Evolutionary conservation across 1,140 invertebrate genomes (phyloP), one percentile per base, ranked within the genome.

Genomic region (Euschistus heros): DNA sequence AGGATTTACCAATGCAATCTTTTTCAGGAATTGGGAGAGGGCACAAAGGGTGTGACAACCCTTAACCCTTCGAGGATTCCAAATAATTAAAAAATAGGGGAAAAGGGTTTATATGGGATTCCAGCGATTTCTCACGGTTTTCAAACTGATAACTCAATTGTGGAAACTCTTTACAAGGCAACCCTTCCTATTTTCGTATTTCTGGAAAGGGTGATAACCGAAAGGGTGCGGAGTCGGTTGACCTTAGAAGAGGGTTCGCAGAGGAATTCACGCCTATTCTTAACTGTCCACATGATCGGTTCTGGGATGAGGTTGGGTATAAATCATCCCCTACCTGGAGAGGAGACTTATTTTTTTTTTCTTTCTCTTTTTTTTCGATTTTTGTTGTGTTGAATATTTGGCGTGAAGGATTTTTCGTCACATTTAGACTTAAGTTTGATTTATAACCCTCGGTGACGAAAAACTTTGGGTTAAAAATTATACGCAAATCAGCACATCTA

Each of bases 61-160:
- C 47, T 22, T 50, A 50, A 20, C 47, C 22, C 47, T 20, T 10
- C 5, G 47, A 50, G 22, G 22, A 50, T 50, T 22, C 47, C 6
- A 50, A 50, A 50, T 50, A 50, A 50, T 50, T 50, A 50, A 20
- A 50, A 50, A 50, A 50, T 20, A 50, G 47, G 22, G 47, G 47
- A 50, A 50, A 22, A 50, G 47, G 47, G 22, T 18, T 22, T 18
- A 50, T 50, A 22, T 20, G 22, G 47, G 47, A 50, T 50, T 50
- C 47, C n/a, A 18, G 4, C 47, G n/a, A 22, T 50, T 37, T 37
- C 47, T 50, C 47, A 50, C 47, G 47, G 6, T 50, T 37, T 37
- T 50, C 47, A 50, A 50, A 50, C n/a, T 50, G 47, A 50, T 20
- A 22, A 20, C n/a, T 18, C 47, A 50, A 50, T 50, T 50, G 47